Conservation (phyloP, 1,140 invertebrate species). For the Ceratina australensis region DNA sequence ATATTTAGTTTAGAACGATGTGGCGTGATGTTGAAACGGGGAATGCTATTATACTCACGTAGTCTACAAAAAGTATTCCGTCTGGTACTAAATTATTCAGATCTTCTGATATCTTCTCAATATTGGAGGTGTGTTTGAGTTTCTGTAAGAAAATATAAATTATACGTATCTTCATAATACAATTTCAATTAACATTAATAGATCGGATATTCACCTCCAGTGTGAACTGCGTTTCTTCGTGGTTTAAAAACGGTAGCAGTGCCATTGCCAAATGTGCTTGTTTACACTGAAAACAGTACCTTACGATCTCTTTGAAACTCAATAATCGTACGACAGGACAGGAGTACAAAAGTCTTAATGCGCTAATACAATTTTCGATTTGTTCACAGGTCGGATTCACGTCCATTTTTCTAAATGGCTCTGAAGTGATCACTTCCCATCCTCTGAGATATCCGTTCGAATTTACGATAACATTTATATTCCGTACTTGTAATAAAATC, state of each 20-base stretch:
- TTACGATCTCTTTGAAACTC: constrained; percentile 61
- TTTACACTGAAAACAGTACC: constrained; percentile 62
- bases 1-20: neutral
- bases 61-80: constrained; percentile 54
- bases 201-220: constrained; percentile 57
- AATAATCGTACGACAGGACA: constrained; percentile 70
- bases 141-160: neutral
- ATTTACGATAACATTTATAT: constrained; percentile 62
- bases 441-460: constrained; percentile 67
- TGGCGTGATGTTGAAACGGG: neutral
- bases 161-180: neutral
- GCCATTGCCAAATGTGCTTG: constrained; percentile 67
- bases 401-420: constrained; percentile 69
- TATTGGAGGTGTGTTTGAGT: constrained; percentile 20
- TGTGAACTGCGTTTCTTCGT: constrained; percentile 52
- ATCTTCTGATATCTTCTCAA: constrained; percentile 41
- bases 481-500: constrained; percentile 63
- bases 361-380: constrained; percentile 64
- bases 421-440: constrained; percentile 69
- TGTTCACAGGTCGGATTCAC: constrained; percentile 51
- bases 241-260: constrained; percentile 68
- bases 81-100: constrained; percentile 52
- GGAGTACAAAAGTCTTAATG: constrained; percentile 67
- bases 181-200: neutral
- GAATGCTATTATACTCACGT: constrained; percentile 52